phyloP scores from a whole-genome alignment of 2,797 vertebrate genomes.

The Ataeniobius toweri region DNA sequence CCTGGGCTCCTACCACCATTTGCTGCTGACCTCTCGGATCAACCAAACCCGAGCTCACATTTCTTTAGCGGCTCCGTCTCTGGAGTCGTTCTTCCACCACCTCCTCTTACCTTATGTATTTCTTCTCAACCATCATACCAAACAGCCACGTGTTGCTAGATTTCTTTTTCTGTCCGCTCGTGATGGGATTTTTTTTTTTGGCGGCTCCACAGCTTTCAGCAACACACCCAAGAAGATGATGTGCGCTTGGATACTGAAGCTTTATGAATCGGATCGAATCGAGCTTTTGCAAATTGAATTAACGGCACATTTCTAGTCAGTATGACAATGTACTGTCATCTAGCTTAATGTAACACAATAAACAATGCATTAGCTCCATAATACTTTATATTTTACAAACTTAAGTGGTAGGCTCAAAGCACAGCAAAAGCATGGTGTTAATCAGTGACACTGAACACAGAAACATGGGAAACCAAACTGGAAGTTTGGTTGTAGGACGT shows the following conservation, averaged over 20 bases:
- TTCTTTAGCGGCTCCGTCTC: slow-evolving; percentile 37
- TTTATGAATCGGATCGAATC: background rate
- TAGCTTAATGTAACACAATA: background rate
- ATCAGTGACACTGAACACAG: background rate
- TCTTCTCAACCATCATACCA: slow-evolving; percentile 25
- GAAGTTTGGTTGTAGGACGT: background rate
- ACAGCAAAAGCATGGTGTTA: background rate
- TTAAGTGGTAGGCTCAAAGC: background rate
- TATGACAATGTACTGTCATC: background rate
- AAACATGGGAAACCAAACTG: background rate
- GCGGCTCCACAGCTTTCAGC: background rate
- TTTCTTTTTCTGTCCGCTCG: slow-evolving; percentile 7
- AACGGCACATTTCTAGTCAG: background rate
- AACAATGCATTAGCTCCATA: background rate
- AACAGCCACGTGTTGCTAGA: slow-evolving; percentile 26
- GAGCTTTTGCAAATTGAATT: background rate
- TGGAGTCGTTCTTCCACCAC: slow-evolving; percentile 34
- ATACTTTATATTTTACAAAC: background rate
- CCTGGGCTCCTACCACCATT: slow-evolving; percentile 42
- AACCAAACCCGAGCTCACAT: slow-evolving; percentile 51
- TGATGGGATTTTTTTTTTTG: slow-evolving; percentile 10
- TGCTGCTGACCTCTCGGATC: slow-evolving; percentile 52
- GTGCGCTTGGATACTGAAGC: background rate
- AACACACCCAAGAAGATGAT: slow-evolving; percentile 8
- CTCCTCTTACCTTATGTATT: slow-evolving; percentile 39